These are phyloP conservation scores for Epinephelus malabaricus DNA, from an alignment of 2,797 vertebrate genomes.

Conservation along the genomic window DNA sequence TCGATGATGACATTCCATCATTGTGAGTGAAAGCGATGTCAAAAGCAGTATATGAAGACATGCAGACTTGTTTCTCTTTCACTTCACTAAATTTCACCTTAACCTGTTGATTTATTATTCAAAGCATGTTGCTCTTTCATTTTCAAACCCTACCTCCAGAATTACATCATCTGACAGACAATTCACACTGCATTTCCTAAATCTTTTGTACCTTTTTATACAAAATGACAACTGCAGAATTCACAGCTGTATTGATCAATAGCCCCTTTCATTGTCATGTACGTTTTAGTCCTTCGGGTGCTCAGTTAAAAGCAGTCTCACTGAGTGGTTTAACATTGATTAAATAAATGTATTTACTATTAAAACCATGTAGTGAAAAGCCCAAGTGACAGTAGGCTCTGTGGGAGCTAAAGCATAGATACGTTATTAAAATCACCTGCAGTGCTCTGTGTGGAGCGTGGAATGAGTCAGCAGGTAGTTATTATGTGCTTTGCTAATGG, in stretches of 20 bases:
- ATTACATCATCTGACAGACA: neutral
- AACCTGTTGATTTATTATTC: neutral
- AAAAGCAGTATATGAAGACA: neutral
- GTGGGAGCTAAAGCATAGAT: slow-evolving; percentile 8
- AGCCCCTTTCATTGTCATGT: neutral
- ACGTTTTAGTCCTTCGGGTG: neutral
- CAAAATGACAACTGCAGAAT: neutral
- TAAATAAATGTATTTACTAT: slow-evolving; percentile 4
- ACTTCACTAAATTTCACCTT: neutral
- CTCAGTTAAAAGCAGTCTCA: neutral
- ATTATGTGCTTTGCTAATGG: slow-evolving; percentile 47
- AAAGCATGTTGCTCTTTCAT: neutral
- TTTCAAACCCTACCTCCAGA: neutral
- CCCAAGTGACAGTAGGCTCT: neutral
- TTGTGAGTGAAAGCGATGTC: neutral
- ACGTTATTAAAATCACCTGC: slow-evolving; percentile 34
- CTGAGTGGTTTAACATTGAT: neutral
- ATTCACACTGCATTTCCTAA: neutral
- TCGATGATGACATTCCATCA: neutral
- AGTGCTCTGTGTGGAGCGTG: slow-evolving; percentile 10
- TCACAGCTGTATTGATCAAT: neutral
- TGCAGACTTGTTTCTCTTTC: neutral
- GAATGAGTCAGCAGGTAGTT: slow-evolving; percentile 47
- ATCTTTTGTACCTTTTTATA: neutral
- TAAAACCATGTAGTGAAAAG: neutral